Evolutionary conservation across 1,140 invertebrate species (phyloP), one percentile per base, ranked within the genome.

Genomic region (Idris sp.): DNA sequence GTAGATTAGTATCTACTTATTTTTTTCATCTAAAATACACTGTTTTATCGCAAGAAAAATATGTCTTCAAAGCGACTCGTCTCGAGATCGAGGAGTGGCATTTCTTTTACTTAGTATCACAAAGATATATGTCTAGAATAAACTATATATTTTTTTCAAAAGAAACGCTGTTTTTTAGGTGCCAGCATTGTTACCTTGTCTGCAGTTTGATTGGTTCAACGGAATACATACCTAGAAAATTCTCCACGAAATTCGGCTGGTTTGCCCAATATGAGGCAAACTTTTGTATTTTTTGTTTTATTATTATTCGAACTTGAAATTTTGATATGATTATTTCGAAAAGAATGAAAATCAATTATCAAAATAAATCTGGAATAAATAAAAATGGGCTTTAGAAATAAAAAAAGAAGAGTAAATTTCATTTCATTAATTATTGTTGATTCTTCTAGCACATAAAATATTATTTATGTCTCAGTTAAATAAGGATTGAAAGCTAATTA

Each of bases 81-180:
- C 61, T 76, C 67, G 78, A 65, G 44, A 79, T 79, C 77, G 67
- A 80, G 77, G 77, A 84, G 81, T 77, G 72, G 35, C 58, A 18
- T 72, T 79, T 61, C 14, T 31, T 64, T 64, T 73, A 78, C 35
- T 79, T 83, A 79, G 74, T 86, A 84, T 86, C 83, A 86, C 83
- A 84, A 84, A 72, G 76, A 82, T 76, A 80, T 74, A 82, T 72
- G 76, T 78, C 78, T 83, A 80, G 68, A 78, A 51, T 73, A 51
- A 67, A 67, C 59, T 61, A 64, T 31, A 19, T n/a, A n/a, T n/a
- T n/a, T n/a, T 10, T 58, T 30, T 40, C 15, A 6, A 31, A 65
- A 44, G 43, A 68, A 58, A 65, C 25, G 18, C 65, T 69, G 72
- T 3, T 18, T 69, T 71, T 71, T 71, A 71, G 56, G 33, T 19